Evolutionary conservation across 1,140 invertebrate genomes (phyloP), one percentile per base, ranked within the genome.

Genomic region (Rhysida immarginata): DNA sequence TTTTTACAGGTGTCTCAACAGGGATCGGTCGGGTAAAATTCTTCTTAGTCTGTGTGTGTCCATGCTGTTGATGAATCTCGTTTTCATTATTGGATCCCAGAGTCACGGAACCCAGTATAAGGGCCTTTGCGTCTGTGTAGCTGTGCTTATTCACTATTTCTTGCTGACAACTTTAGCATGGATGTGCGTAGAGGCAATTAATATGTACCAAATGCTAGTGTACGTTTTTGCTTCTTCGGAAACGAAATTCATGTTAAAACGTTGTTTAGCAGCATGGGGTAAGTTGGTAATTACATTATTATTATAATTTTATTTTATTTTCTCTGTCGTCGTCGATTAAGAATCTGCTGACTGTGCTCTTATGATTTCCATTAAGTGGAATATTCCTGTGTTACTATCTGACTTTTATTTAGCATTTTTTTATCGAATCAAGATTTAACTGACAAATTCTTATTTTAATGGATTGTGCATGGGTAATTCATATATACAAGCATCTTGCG

Each of bases 191-290:
- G 75, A 78, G 56, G 76, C 74, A 1, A 58, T 72, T 20, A 72
- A 76, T 60, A 77, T 77, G 74, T 76, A 77, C 62, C 74, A 75
- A 26, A 65, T 77, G 11, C 65, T 78, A 1, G 72, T 78, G 27
- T 71, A 70, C n/a, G 76, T 78, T 0, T 78, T 78, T 55, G 72
- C 73, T 25, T 61, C 66, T 18, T 68, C 74, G 25, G 72, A 76
- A 25, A 68, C 67, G 2, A 64, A 67, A 24, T 78, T 78, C 59
- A 70, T 78, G 63, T 46, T 75, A 14, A 78, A 77, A 59, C 62
- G 77, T 56, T 67, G 68, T 52, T n/a, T 75, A 13, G 58, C 70
- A 26, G 75, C 71, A 13, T 78, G 76, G 77, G 76, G 77, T 78
- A 68, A 68, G 68, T 63, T 14, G n/a, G n/a, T n/a, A n/a, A n/a